Evolutionary conservation across 2,113 vertebrate genomes (phyloP).

Genomic region (Scophthalmus maximus): DNA sequence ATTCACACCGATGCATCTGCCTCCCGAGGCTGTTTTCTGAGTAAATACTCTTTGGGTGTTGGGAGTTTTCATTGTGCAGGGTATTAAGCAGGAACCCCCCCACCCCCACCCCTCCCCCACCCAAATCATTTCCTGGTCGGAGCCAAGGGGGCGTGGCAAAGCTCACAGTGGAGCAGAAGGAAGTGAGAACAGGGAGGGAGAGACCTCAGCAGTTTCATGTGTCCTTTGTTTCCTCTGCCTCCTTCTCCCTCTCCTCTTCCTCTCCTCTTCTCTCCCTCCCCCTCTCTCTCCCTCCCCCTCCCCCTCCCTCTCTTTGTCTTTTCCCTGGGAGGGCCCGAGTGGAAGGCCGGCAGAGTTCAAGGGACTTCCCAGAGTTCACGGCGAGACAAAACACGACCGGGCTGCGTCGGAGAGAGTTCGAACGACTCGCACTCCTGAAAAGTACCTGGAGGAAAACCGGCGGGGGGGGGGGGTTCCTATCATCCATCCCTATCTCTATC

Average conservation of each 20-base stretch:
- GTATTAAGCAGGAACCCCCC: conserved; percentile 5
- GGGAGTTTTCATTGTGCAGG: conserved; percentile 36
- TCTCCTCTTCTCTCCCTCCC: conserved; percentile 17
- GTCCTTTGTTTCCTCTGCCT: conserved; percentile 1
- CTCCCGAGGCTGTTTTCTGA: conserved; percentile 72
- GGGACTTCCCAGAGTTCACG: conserved; percentile 84
- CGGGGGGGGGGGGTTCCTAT: no score
- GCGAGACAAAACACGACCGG: conserved; percentile 40
- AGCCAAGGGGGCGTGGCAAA: conserved; percentile 2
- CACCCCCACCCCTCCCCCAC: no score
- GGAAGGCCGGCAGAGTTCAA: conserved; percentile 70
- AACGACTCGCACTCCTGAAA: conserved; percentile 76
- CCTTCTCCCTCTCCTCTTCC: conserved; percentile 7
- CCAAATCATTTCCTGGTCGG: conserved; percentile 61
- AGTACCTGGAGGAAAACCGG: conserved; percentile 78
- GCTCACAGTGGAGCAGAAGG: conserved; percentile 21
- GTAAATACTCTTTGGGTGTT: conserved; percentile 62
- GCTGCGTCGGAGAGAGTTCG: conserved; percentile 27
- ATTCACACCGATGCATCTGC: conserved; percentile 61
- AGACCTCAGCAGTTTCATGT: conserved; percentile 4
- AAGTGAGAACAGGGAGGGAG: conserved; percentile 48
- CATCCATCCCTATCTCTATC: no score
- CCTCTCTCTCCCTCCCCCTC: conserved; percentile 32
- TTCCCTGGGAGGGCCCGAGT: conserved; percentile 56
- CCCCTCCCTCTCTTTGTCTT: conserved; percentile 40